A percentile compares a stretch with the other conserved stretches of the same genome.
Conservation (phyloP, 2,797 vertebrate genomes). For the Enteromius paludinosus region DNA sequence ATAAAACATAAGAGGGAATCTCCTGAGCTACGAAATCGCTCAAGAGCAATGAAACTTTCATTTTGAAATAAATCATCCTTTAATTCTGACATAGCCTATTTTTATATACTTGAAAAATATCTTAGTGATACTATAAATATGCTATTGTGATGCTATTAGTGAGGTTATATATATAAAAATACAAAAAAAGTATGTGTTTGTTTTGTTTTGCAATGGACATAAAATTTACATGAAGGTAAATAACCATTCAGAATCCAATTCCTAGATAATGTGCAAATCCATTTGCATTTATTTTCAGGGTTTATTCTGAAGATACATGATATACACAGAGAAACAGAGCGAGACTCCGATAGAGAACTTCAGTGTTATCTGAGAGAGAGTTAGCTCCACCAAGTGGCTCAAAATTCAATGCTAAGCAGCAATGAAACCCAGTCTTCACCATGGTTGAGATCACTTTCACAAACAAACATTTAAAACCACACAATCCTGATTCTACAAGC, state of each 20-base stretch:
- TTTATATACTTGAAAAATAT: too few relatives aligned
- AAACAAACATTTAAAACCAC: conserved; percentile 11
- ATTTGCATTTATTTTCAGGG: background rate
- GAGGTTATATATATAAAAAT: background rate
- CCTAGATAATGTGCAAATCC: background rate
- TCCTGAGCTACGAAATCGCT: background rate
- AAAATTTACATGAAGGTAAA: background rate
- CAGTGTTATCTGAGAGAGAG: conserved; percentile 68
- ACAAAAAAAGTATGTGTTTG: background rate
- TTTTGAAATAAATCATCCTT: background rate
- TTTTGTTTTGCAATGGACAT: background rate
- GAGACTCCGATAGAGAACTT: conserved; percentile 13
- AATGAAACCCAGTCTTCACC: conserved; percentile 42
- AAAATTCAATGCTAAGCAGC: conserved; percentile 24
- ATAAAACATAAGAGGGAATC: background rate
- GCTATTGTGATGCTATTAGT: too few relatives aligned
- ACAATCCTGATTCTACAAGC: conserved; percentile 1
- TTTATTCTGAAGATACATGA: background rate
- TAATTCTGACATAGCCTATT: too few relatives aligned
- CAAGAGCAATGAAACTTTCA: background rate
- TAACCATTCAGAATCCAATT: background rate
- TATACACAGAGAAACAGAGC: conserved; percentile 19
- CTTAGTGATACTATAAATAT: too few relatives aligned
- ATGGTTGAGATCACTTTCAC: conserved; percentile 11
- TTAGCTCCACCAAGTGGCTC: conserved; percentile 84